Conservation (phyloP, 2,113 vertebrate species). For the Hemiprocne comata region DNA sequence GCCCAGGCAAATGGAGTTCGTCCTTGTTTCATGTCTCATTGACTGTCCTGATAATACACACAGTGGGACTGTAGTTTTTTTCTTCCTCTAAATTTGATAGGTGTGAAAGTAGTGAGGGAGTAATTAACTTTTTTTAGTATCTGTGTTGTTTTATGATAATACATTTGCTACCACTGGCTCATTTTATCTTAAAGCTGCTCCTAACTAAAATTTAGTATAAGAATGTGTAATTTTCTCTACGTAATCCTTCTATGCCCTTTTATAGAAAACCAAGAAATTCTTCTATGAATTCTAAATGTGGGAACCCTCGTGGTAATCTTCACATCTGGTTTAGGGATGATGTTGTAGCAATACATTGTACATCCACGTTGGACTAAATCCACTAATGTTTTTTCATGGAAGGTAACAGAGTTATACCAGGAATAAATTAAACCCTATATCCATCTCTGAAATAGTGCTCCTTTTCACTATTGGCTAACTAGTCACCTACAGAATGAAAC, state of each 20-base stretch:
- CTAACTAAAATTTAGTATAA: neutral
- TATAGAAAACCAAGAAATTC: neutral
- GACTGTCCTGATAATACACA: slow-evolving; percentile 56
- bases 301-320: slow-evolving; percentile 1
- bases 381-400: neutral
- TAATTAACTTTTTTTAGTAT: neutral
- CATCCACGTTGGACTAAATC: neutral
- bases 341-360: neutral
- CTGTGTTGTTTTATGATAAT: neutral
- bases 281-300: slow-evolving; percentile 46
- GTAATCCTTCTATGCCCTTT: slow-evolving; percentile 35
- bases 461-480: neutral
- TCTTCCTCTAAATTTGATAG: slow-evolving; percentile 44
- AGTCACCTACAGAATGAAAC: neutral
- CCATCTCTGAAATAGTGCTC: neutral
- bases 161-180: neutral
- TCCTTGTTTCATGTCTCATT: slow-evolving; percentile 69
- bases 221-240: slow-evolving; percentile 2
- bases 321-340: slow-evolving; percentile 31
- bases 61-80: neutral
- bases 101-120: slow-evolving; percentile 20
- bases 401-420: neutral
- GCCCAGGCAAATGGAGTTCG: slow-evolving; percentile 74
- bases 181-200: slow-evolving; percentile 32
- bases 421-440: neutral